Evolutionary conservation across 2,888 invertebrate species (phyloP).

Genomic region (Thera obeliscata): DNA sequence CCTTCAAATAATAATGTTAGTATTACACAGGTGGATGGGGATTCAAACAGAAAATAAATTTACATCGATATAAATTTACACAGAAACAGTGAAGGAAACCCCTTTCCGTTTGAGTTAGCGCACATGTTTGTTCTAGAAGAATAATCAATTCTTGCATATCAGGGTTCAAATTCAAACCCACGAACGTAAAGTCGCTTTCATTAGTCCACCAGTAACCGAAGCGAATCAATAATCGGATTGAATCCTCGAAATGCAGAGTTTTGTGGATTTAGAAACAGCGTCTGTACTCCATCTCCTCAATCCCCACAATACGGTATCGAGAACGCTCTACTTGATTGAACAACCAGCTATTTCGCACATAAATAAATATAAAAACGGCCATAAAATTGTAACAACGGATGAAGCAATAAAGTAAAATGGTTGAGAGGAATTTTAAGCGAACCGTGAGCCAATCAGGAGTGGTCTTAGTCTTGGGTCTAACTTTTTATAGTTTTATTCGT

Average conservation of each 20-base stretch:
- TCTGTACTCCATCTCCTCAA: not conserved
- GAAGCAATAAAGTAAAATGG: conserved; percentile 17
- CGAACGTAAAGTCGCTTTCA: too few relatives aligned
- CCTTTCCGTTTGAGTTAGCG: too few relatives aligned
- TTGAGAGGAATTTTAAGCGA: conserved; percentile 13
- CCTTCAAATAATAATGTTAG: too few relatives aligned
- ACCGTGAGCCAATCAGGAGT: not conserved
- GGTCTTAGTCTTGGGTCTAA: conserved; percentile 1
- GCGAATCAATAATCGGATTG: not conserved
- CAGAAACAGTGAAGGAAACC: too few relatives aligned
- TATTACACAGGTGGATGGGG: too few relatives aligned
- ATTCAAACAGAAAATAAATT: too few relatives aligned
- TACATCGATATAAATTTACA: too few relatives aligned
- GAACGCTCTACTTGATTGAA: conserved; percentile 15
- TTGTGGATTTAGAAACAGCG: conserved; percentile 3
- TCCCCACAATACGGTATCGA: not conserved
- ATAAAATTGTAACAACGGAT: conserved; percentile 22
- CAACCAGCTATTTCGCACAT: conserved; percentile 4
- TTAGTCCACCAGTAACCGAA: not conserved
- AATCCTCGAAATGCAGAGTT: not conserved
- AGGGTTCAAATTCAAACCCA: too few relatives aligned
- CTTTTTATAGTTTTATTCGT: conserved; percentile 6
- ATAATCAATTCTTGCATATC: too few relatives aligned
- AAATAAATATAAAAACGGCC: conserved; percentile 16
- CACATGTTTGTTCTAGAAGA: too few relatives aligned